A percentile compares a stretch with the other conserved stretches of the same genome.
These are phyloP conservation scores for Heterocephalus glaber DNA, from an alignment of 2,113 vertebrate genomes.

Conservation along the genomic window DNA sequence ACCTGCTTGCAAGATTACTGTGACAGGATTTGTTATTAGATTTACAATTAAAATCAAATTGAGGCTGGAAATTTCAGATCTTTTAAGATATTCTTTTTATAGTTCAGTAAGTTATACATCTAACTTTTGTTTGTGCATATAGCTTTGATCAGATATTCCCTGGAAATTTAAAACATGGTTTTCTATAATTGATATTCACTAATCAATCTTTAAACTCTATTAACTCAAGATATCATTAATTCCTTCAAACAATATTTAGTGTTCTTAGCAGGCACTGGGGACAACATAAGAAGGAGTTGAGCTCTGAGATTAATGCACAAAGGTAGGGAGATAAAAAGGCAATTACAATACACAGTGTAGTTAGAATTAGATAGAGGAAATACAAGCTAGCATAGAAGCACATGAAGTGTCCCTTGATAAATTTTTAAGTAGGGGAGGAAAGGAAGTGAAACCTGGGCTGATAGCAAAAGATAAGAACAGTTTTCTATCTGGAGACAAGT, in stretches of 20 bases:
- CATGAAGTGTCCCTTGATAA: background rate
- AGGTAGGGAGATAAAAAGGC: background rate
- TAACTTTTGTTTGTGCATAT: background rate
- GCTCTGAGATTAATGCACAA: background rate
- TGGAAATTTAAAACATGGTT: background rate
- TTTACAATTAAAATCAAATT: background rate
- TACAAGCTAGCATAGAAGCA: background rate
- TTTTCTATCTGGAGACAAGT: background rate
- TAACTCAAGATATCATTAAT: background rate
- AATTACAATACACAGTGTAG: no score
- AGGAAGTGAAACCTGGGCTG: background rate
- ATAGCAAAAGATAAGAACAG: background rate
- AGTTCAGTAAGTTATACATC: background rate
- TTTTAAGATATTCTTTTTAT: conserved; percentile 34
- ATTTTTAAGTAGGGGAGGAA: background rate
- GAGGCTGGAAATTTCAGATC: background rate
- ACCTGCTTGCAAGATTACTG: background rate
- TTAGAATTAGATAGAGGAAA: background rate
- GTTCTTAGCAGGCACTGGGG: background rate
- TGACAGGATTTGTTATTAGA: background rate
- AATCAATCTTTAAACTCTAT: background rate
- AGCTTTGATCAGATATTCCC: background rate
- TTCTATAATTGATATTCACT: background rate
- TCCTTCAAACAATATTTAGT: background rate
- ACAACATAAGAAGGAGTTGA: background rate